Evolutionary conservation across 2,888 invertebrate genomes (phyloP).

Genomic region (Plebejus melissa): DNA sequence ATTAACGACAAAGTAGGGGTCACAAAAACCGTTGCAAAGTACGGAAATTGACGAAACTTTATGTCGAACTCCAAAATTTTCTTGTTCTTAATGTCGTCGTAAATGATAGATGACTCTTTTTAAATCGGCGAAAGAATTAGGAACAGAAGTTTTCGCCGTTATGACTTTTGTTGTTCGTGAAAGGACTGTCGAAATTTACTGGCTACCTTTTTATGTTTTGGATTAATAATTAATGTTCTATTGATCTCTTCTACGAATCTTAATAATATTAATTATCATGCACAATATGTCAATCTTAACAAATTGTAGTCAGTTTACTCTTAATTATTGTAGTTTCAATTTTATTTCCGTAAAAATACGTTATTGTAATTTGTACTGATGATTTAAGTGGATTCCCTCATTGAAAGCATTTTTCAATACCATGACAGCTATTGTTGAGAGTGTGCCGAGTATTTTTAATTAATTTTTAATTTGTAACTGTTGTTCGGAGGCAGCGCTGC

Average conservation of each 20-base stretch:
- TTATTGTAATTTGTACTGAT: slow-evolving; percentile 33
- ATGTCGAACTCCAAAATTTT: slow-evolving; percentile 74
- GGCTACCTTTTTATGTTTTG: neutral
- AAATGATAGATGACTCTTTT: slow-evolving; percentile 77
- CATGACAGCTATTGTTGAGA: slow-evolving; percentile 30
- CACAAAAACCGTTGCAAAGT: slow-evolving; percentile 71
- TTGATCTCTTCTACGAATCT: too few species aligned
- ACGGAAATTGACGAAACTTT: slow-evolving; percentile 76
- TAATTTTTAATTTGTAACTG: slow-evolving; percentile 38
- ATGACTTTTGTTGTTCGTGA: slow-evolving; percentile 68
- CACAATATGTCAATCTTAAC: too few species aligned
- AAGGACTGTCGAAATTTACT: slow-evolving; percentile 35
- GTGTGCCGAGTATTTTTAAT: slow-evolving; percentile 33
- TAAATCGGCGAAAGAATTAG: slow-evolving; percentile 76
- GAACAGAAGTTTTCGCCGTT: slow-evolving; percentile 75
- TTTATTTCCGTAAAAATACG: neutral
- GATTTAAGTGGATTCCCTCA: neutral
- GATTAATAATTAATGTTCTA: neutral
- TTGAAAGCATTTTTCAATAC: slow-evolving; percentile 18
- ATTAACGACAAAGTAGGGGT: slow-evolving; percentile 75
- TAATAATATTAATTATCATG: too few species aligned
- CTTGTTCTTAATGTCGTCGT: slow-evolving; percentile 76
- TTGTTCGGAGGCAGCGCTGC: slow-evolving; percentile 35
- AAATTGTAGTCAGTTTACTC: neutral
- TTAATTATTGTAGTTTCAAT: neutral